phyloP scores from a whole-genome alignment of 2,797 vertebrate species.

The Crenuchus spilurus region DNA sequence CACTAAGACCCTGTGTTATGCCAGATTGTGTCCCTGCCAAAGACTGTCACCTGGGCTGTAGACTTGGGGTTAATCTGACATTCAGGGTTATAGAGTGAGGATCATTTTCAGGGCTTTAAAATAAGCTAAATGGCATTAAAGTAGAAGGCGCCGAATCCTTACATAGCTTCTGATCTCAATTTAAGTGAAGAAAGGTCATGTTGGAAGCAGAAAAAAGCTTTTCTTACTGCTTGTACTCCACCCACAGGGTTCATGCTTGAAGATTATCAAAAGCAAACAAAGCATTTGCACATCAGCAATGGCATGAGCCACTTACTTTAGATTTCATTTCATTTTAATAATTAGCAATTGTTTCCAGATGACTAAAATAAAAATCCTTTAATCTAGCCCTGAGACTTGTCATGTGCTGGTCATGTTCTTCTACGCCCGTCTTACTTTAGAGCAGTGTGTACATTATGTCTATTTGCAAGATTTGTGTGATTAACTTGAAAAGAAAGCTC shows the following conservation, averaged over 20 bases:
- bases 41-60: conserved; percentile 67
- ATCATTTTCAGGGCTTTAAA: conserved; percentile 50
- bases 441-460: no score
- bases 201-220: no score
- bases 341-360: conserved; percentile 62
- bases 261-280: background rate
- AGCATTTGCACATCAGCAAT: conserved; percentile 21
- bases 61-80: conserved; percentile 60
- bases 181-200: conserved; percentile 7
- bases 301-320: conserved; percentile 56
- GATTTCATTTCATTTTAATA: conserved; percentile 59
- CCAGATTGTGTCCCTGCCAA: conserved; percentile 72
- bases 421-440: background rate
- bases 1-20: conserved; percentile 70
- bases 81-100: conserved; percentile 50
- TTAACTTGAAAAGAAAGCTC: no score
- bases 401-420: background rate
- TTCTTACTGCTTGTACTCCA: background rate
- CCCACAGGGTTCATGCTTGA: background rate
- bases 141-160: conserved; percentile 4
- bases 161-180: conserved; percentile 10
- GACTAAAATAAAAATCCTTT: conserved; percentile 65
- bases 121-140: conserved; percentile 9
- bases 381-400: conserved; percentile 66
- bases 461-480: no score